Evolutionary conservation across 2,113 vertebrate genomes (phyloP), one percentile per base, ranked within the genome.

Genomic region (Heliornis fulica): DNA sequence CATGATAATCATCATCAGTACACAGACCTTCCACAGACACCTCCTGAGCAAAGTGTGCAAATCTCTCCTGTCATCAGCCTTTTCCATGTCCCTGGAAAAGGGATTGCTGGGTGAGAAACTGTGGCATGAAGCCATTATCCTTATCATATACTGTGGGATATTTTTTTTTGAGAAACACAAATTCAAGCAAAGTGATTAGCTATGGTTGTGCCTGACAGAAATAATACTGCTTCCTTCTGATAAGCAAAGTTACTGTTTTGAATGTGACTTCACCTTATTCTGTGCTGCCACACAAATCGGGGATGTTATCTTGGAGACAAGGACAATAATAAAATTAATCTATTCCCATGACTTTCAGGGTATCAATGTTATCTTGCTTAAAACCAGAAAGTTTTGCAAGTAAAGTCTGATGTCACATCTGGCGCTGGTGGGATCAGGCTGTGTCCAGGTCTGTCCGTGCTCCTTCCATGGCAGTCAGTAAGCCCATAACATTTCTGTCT

Each of bases 221-320:
- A 95, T 64, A 88, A 88, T 68, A 93, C 92, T 92, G 90, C 89
- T 96, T 97, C 94, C 92, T 92, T 83, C 88, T 94, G 96, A 97
- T 95, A 97, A 96, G 96, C 56, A 84, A 94, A 94, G 65, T 80
- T 74, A 93, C 50, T 91, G 87, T 92, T 95, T 94, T 94, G 91
- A 97, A 91, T 87, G 88, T 97, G 82, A 89, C 89, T 93, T 97
- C 93, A 91, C 69, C 79, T 84, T 90, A 86, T 86, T 95, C 76
- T 88, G 41, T 38, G 41, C 38, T 82, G 50, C 43, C 61, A 40
- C 59, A 60, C 31, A 70, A 92, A 96, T 68, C 17, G 3, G 70
- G 68, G 76, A 76, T 83, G 60, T 94, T 90, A 96, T 97, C 84
- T 88, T 74, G 51, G 74, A 89, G 89, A 82, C 71, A 84, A 96